Evolutionary conservation across 1,140 invertebrate species (phyloP).

Genomic region (Lamellibrachia luymesi): DNA sequence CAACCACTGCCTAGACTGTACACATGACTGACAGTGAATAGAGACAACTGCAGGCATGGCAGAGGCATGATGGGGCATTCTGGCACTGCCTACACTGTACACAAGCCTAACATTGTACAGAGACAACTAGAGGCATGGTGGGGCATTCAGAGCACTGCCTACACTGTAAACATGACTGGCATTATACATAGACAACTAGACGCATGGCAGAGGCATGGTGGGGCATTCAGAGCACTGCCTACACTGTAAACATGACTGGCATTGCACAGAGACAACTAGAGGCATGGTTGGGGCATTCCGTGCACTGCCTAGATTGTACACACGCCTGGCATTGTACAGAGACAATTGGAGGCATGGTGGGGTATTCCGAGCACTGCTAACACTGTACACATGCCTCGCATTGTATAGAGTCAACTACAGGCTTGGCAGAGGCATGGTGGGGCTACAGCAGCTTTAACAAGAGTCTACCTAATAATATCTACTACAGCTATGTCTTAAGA

Average conservation of each 20-base stretch:
- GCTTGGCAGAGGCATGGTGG: background rate
- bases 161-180: no score
- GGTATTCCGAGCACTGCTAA: background rate
- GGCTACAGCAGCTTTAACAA: no score
- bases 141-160: background rate
- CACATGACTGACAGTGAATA: background rate
- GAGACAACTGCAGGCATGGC: background rate
- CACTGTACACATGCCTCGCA: no score
- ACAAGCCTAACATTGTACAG: background rate
- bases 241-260: background rate
- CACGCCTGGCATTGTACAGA: no score
- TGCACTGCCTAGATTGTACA: no score
- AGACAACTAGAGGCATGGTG: background rate
- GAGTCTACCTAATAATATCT: no score
- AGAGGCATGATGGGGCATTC: background rate
- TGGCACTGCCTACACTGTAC: background rate
- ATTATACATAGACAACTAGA: no score
- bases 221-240: background rate
- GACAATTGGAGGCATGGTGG: background rate
- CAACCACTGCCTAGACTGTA: background rate
- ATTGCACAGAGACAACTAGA: background rate
- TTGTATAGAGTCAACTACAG: no score
- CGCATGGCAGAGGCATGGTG: background rate
- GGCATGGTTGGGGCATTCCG: background rate
- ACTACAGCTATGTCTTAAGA: no score